Evolutionary conservation across 2,113 vertebrate species (phyloP).

Genomic region (Percopsis transmontana): DNA sequence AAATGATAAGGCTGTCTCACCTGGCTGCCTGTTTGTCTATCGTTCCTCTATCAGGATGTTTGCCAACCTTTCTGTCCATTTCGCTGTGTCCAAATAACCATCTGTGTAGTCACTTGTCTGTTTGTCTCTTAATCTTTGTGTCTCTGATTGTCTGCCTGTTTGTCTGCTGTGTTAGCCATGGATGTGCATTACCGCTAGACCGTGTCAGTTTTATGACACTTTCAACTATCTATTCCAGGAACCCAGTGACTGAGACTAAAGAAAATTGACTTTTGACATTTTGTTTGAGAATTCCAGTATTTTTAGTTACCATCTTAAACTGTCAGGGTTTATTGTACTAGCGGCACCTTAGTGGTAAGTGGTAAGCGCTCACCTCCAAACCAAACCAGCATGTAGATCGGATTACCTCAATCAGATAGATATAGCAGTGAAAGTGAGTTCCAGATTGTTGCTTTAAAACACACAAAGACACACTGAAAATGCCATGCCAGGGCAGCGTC

Average conservation of each 20-base stretch:
- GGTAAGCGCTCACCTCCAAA: no score
- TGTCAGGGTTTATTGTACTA: neutral
- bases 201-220: neutral
- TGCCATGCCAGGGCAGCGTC: no score
- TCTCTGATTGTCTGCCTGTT: neutral
- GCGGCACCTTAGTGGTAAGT: neutral
- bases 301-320: no score
- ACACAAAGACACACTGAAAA: neutral
- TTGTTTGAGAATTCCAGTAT: neutral
- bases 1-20: conserved; percentile 18
- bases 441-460: no score
- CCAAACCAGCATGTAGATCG: no score
- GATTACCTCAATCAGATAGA: no score
- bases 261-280: neutral
- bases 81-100: no score
- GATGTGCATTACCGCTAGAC: no score
- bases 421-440: neutral
- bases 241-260: neutral
- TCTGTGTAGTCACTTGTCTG: no score
- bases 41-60: neutral
- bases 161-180: neutral
- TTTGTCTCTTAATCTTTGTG: no score
- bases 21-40: conserved; percentile 11
- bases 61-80: neutral
- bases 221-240: neutral